Base-by-base conservation (phyloP, 2,888 invertebrate genomes). In the Tachina grossa region DNA sequence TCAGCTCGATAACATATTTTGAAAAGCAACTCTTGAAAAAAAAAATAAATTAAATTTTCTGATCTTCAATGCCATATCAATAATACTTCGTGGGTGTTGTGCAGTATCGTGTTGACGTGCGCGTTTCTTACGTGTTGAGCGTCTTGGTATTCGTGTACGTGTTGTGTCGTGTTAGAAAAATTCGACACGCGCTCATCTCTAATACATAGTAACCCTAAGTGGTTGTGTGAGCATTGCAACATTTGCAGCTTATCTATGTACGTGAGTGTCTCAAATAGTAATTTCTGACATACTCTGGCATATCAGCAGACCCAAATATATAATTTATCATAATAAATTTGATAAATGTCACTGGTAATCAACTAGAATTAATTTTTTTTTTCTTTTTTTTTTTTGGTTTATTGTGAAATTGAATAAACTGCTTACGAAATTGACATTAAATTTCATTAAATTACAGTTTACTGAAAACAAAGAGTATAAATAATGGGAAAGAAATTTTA, bases 271-370 rank as follows among this genome's bases (percentile, higher is more conserved):
- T 59, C 39, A 53, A 51, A 49, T 39, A 10, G 19, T n/a, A 61
- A 78, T 69, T 78, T 53, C 11, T 53, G n/a, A 61, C 59, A 68
- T 61, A 16, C 47, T 45, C 61, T 45, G 31, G 45, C 78, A 51
- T 63, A 53, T 53, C 19, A 61, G 31, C 4, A 79, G 63, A 47
- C 16, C 41, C 69, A 19, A 57, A 80, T 43, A 71, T 41, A 66
- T 19, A 53, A 77, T 77, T 77, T 31, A 77, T 83, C 77, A 77
- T 77, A 43, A 77, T 83, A 65, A 77, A 83, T 77, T 72, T 66
- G 43, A 83, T 77, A 77, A 77, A 65, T 72, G 77, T 83, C 83
- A 66, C 16, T 31, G 43, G 39, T 53, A 65, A 72, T 83, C 65
- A 65, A 77, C 49, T 59, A 31, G 16, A 22, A n/a, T 47, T 72